Evolutionary conservation across 2,888 invertebrate species (phyloP), one percentile per base, ranked within the genome.

Genomic region (Pachydiplax longipennis): DNA sequence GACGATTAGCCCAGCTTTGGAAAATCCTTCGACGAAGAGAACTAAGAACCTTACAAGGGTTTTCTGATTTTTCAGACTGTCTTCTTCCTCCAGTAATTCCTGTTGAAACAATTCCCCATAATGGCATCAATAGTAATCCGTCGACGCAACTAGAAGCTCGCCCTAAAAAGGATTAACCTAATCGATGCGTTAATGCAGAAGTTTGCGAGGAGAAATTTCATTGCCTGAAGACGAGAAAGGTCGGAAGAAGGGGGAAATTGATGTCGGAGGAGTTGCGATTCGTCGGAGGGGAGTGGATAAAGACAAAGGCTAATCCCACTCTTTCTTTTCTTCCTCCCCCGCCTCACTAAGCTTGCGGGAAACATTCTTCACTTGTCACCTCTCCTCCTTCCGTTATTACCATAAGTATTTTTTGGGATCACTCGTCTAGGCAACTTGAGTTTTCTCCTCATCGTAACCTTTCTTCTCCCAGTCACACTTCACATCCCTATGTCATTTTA

Each of bases 311-410:
- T 73, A 73, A 73, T 73, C 73, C 73, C 31, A 73, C 73, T 73
- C 73, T 73, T 73, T 73, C n/a, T n/a, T n/a, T n/a, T n/a, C n/a
- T n/a, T n/a, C 61, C 58, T 22, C 87, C 37, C 82, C n/a, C 37
- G 15, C 82, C 35, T 82, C 82, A 25, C 48, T 82, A 40, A 40
- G 44, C 44, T 40, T 35, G 44, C 82, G 48, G 37, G 44, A 44
- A 81, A 82, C 48, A 82, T 82, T 82, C 82, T 73, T 73, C 73
- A 73, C 73, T 73, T 73, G 31, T 25, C 73, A 73, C 73, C 73
- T 73, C 53, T 18, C n/a, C n/a, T n/a, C n/a, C n/a, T n/a, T 2
- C 12, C 25, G 73, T 73, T 73, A 73, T 73, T 73, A 73, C 31
- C 73, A 73, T 73, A 73, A 73, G 73, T 31, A n/a, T 15, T 73